Percentiles rank a stretch among this genome's conserved stretches.
phyloP scores from a whole-genome alignment of 2,888 invertebrate genomes.

The Zele albiditarsus region DNA sequence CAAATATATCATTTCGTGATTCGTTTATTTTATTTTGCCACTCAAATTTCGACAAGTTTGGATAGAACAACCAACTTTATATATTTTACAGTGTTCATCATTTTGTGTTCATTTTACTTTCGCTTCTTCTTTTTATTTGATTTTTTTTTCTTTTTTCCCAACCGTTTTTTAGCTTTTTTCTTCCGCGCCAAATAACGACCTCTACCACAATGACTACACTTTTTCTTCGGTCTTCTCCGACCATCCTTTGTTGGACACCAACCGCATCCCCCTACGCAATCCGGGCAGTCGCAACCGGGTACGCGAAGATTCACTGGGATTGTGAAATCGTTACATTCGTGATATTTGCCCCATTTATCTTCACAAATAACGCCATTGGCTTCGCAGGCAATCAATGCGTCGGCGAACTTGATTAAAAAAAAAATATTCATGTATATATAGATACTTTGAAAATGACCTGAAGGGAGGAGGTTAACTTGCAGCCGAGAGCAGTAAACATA shows the following conservation, averaged over 20 bases:
- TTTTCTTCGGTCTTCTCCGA: conserved; percentile 29
- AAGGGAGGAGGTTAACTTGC: not conserved
- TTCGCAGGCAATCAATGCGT: conserved; percentile 49
- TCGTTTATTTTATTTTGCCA: not conserved
- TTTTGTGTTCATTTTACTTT: conserved; percentile 1
- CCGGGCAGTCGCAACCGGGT: conserved; percentile 53
- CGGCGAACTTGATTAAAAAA: conserved; percentile 46
- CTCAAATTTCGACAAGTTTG: not conserved
- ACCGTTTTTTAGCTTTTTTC: conserved; percentile 5
- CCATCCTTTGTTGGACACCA: conserved; percentile 48
- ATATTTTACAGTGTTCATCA: not conserved
- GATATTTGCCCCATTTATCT: conserved; percentile 43
- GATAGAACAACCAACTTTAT: not conserved
- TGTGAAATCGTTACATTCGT: conserved; percentile 27
- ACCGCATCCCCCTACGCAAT: conserved; percentile 55
- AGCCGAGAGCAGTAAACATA: conserved; percentile 2
- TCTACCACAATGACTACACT: conserved; percentile 27
- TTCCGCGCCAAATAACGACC: conserved; percentile 27
- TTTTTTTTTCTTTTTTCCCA: conserved; percentile 17
- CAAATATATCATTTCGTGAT: not conserved
- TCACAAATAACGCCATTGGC: conserved; percentile 49
- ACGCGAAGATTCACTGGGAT: conserved; percentile 23
- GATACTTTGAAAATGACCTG: not conserved
- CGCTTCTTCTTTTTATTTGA: conserved; percentile 17
- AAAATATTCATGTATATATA: not conserved